These are phyloP conservation scores for Plagiodera versicolora DNA, from an alignment of 2,888 invertebrate species.

Conservation along the genomic window DNA sequence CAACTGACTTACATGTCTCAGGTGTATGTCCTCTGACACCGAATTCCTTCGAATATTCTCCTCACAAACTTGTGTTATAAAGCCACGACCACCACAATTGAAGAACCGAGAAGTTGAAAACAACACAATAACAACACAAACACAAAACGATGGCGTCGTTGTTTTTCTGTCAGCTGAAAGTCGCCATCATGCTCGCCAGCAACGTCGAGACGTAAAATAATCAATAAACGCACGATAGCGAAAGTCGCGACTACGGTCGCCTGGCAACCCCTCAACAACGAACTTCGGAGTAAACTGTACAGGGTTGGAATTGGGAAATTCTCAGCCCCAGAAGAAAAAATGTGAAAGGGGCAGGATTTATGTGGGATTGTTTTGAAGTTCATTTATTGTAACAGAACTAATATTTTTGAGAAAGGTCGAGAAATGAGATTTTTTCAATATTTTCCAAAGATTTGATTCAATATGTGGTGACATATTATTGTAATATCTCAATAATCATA, in stretches of 20 bases:
- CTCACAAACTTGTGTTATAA: slow-evolving; percentile 7
- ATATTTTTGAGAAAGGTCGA: not conserved
- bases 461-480: no score
- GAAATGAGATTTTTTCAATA: no score
- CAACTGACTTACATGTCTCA: slow-evolving; percentile 7
- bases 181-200: slow-evolving; percentile 49
- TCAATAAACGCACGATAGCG: slow-evolving; percentile 55
- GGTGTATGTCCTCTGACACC: not conserved
- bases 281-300: slow-evolving; percentile 31
- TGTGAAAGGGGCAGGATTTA: not conserved
- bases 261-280: slow-evolving; percentile 46
- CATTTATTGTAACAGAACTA: not conserved
- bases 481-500: no score
- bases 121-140: slow-evolving; percentile 41
- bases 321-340: not conserved
- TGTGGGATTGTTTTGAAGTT: not conserved
- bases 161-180: slow-evolving; percentile 55
- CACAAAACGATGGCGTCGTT: slow-evolving; percentile 42
- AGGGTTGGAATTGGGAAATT: slow-evolving; percentile 22
- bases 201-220: slow-evolving; percentile 56
- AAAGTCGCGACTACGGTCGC: slow-evolving; percentile 52
- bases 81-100: slow-evolving; percentile 21
- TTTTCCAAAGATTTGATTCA: no score
- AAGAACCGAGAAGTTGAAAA: slow-evolving; percentile 40
- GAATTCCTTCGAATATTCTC: slow-evolving; percentile 7